These are phyloP conservation scores for Haemorhous mexicanus DNA, from an alignment of 2,113 vertebrate genomes.

Conservation along the genomic window DNA sequence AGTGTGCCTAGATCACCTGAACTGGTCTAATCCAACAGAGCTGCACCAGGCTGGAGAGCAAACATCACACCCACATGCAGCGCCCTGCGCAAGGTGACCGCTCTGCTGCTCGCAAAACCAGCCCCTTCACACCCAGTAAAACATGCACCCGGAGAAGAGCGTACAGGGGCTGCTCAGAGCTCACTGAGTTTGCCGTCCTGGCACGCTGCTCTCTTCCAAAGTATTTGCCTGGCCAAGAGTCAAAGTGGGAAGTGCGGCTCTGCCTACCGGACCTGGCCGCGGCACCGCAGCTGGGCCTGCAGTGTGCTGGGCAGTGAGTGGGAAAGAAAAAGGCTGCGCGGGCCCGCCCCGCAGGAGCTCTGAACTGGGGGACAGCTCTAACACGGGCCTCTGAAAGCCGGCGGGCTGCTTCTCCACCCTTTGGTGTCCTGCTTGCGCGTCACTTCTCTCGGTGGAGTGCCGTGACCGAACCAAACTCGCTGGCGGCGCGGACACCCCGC, in stretches of 20 bases:
- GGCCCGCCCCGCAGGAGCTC: not conserved
- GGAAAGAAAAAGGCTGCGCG: not conserved
- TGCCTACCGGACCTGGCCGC: fast-evolving
- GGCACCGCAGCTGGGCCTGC: not conserved
- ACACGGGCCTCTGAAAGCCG: not conserved
- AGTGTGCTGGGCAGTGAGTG: fast-evolving
- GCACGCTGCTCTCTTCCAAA: fast-evolving
- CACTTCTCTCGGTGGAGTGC: not conserved
- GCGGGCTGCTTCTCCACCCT: not conserved
- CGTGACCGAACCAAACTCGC: fast-evolving
- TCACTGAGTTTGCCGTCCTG: not conserved
- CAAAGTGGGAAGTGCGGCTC: fast-evolving
- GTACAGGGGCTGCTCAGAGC: not conserved
- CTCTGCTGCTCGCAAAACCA: not conserved
- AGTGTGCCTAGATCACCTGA: not conserved
- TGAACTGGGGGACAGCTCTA: not conserved
- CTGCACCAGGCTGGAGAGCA: not conserved
- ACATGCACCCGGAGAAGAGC: not conserved
- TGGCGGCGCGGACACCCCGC: not conserved
- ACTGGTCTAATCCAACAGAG: not conserved
- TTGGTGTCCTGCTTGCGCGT: not conserved
- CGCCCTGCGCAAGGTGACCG: fast-evolving
- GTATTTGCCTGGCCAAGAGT: not conserved
- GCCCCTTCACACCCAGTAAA: not conserved
- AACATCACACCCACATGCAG: not conserved